Percentiles rank a stretch among this genome's conserved stretches.
phyloP scores from a whole-genome alignment of 2,113 vertebrate genomes.

The Apteryx owenii region DNA sequence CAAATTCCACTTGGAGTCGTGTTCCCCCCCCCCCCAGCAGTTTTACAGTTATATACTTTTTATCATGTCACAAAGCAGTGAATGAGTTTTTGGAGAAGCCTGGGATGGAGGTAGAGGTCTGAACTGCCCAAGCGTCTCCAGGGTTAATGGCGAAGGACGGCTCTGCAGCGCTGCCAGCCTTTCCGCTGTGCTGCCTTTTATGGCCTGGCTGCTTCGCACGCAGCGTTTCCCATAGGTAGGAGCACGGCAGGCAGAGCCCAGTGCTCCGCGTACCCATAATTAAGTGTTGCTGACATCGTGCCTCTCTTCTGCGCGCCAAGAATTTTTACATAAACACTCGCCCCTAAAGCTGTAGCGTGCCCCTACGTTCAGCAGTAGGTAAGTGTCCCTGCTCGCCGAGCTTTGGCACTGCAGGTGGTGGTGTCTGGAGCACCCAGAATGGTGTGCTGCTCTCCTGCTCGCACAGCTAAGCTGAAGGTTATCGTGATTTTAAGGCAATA shows the following conservation, averaged over 20 bases:
- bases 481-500: neutral
- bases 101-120: neutral
- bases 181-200: neutral
- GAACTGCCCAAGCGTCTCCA: neutral
- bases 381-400: rapidly evolving
- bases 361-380: rapidly evolving
- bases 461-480: rapidly evolving
- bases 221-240: neutral
- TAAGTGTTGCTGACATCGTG: neutral
- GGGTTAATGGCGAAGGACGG: neutral
- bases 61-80: neutral
- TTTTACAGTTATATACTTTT: neutral
- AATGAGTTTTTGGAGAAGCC: neutral
- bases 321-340: neutral
- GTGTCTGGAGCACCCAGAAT: too few species aligned
- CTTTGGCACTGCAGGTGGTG: rapidly evolving
- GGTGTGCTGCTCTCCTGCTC: neutral
- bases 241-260: neutral
- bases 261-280: rapidly evolving
- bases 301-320: neutral
- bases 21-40: neutral
- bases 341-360: neutral
- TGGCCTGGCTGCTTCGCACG: neutral
- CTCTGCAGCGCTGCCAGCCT: neutral
- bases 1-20: neutral